Percentiles rank a stretch among this genome's conserved stretches.
These are phyloP conservation scores for Pachyrhynchus sulphureomaculatus DNA, from an alignment of 1,140 invertebrate species.

Conservation along the genomic window DNA sequence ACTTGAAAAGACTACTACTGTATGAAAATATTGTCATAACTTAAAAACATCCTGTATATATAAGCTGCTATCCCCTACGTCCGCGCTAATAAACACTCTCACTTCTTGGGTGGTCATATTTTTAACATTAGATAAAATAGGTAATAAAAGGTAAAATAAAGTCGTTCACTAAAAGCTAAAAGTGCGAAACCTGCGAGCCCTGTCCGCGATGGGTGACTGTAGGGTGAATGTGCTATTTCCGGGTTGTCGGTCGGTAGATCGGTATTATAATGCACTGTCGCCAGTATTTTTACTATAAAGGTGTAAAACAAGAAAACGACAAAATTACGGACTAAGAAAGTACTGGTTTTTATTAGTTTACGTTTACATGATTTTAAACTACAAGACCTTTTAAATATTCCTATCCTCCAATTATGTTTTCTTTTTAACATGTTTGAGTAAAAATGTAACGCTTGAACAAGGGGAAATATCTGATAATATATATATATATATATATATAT, in stretches of 20 bases:
- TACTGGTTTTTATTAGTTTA: no score
- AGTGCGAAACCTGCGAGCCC: conserved; percentile 12
- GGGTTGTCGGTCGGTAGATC: not conserved
- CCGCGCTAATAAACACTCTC: no score
- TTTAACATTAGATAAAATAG: conserved; percentile 1
- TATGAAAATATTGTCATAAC: no score
- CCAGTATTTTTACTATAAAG: conserved; percentile 10
- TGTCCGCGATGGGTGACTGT: not conserved
- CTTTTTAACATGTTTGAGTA: not conserved
- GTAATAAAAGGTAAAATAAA: conserved; percentile 25
- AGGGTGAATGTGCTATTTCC: conserved; percentile 17
- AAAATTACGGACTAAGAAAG: no score
- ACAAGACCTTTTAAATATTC: no score
- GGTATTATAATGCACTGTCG: conserved; percentile 6
- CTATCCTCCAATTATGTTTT: no score
- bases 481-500: no score
- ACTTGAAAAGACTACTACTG: no score
- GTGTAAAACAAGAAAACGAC: not conserved
- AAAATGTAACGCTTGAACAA: not conserved
- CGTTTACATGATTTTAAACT: no score
- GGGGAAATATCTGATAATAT: no score
- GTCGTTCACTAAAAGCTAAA: conserved; percentile 21
- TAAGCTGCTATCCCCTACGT: no score
- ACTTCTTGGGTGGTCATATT: conserved; percentile 14
- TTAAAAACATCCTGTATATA: no score